A percentile compares a stretch with the other conserved stretches of the same genome.
These are phyloP conservation scores for Saxicola maurus DNA, from an alignment of 2,797 vertebrate genomes.

Conservation along the genomic window DNA sequence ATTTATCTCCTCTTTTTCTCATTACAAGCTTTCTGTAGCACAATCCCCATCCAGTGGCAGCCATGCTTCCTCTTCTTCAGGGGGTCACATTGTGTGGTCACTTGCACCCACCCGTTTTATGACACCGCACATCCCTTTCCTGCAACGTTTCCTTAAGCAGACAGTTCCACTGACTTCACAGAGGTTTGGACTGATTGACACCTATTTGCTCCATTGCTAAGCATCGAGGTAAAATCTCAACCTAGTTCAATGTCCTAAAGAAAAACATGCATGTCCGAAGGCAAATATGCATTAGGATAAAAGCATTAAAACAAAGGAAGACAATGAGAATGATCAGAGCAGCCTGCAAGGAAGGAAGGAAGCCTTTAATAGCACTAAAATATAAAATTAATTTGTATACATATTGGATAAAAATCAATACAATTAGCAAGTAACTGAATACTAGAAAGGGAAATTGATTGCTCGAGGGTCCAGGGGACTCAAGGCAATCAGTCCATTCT, in stretches of 20 bases:
- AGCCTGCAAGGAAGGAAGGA: slow-evolving; percentile 42
- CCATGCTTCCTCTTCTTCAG: slow-evolving; percentile 12
- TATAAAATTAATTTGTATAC: slow-evolving; percentile 67
- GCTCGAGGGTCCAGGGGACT: slow-evolving; percentile 24
- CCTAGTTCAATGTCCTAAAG: background rate
- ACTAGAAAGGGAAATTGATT: slow-evolving; percentile 59
- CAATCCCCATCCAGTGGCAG: background rate
- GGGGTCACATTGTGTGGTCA: background rate
- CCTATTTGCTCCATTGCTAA: background rate
- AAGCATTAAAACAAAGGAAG: slow-evolving; percentile 32
- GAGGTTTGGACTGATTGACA: background rate
- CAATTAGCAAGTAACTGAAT: slow-evolving; percentile 64
- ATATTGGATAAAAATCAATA: slow-evolving; percentile 69
- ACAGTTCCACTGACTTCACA: background rate
- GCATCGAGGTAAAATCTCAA: background rate
- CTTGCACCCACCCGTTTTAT: background rate
- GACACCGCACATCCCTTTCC: slow-evolving; percentile 28
- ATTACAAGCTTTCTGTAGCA: background rate
- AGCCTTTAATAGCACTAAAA: slow-evolving; percentile 62
- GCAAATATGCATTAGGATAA: slow-evolving; percentile 8
- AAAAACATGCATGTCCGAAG: background rate
- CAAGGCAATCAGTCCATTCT: slow-evolving; percentile 64
- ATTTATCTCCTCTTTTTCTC: background rate
- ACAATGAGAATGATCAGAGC: slow-evolving; percentile 32
- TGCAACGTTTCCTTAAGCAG: slow-evolving; percentile 4